Base-by-base conservation (phyloP, 2,113 vertebrate species). In the Mellivora capensis region DNA sequence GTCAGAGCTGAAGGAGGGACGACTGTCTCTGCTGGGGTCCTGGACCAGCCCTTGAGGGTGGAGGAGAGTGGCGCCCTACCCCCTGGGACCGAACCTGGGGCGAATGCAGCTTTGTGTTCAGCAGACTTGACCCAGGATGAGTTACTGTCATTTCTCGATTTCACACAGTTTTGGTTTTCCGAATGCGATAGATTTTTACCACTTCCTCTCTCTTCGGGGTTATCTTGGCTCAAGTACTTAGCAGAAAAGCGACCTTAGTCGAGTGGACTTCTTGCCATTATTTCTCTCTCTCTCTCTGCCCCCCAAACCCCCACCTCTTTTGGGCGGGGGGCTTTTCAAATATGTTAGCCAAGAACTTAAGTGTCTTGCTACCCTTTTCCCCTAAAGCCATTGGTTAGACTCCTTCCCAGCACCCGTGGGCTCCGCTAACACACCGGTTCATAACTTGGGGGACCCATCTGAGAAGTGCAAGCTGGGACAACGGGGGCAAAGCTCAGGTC, bases 1-100 rank as follows among this genome's bases (percentile, higher is more conserved):
- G 54, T 1, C 0, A 15, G 34, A 44, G 21, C 21, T 4, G 18
- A 37, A 44, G 3, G 61, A 87, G 4, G 20, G 6, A 8, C 25
- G 3, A 39, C 14, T 2, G 27, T 34, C 37, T 67, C n/a, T 23
- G 31, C 61, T 49, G 47, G 9, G 9, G 4, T 14, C 82, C 4
- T 14, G 57, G n/a, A 62, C 15, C 23, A 37, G n/a, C 25, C 2
- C 6, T 18, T 15, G 25, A 23, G 61, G 11, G 6, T 3, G 3
- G 34, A 3, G 61, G 14, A 20, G 17, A 6, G 17, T 3, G 37
- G 47, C 17, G 4, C 34, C 7, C 0, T n/a, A 0, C 39, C n/a
- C 57, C 27, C 0, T 7, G 49, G 11, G 59, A 42, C 27, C 1
- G 29, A 57, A 34, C 37, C 29, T 17, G 12, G 69, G 44, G 15